A percentile compares a stretch with the other conserved stretches of the same genome.
These are phyloP conservation scores for Eilema sororculum DNA, from an alignment of 2,888 invertebrate species.

Conservation along the genomic window DNA sequence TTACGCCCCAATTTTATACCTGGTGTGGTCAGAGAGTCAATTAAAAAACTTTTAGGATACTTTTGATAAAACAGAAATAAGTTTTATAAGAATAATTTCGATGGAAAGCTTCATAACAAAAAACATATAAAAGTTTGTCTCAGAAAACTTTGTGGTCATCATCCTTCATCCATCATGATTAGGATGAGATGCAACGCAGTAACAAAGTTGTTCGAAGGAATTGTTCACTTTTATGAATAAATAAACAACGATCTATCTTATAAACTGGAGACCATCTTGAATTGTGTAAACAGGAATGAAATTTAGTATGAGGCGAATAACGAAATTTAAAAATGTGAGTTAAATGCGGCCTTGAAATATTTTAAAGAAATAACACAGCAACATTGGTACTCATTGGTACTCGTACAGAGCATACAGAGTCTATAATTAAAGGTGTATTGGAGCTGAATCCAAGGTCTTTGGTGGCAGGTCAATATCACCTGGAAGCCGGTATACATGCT, in stretches of 20 bases:
- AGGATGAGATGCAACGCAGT: not conserved
- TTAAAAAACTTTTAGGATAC: no score
- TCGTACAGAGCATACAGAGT: no score
- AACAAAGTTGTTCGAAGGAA: not conserved
- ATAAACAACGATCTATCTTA: not conserved
- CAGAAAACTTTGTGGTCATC: not conserved
- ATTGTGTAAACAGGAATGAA: not conserved
- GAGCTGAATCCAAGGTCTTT: no score
- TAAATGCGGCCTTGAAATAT: no score
- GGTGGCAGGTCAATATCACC: no score
- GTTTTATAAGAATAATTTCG: not conserved
- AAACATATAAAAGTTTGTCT: not conserved
- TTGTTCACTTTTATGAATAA: not conserved
- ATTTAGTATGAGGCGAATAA: not conserved
- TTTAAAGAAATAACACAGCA: not conserved
- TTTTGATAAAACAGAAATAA: no score
- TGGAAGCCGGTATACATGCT: no score
- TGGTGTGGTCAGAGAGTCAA: no score
- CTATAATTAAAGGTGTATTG: no score
- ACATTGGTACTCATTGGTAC: no score
- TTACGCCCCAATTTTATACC: no score
- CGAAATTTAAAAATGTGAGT: no score
- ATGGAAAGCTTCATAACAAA: not conserved
- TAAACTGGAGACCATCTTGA: not conserved
- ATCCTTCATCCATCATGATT: not conserved